Conservation (phyloP, 2,888 invertebrate species). For the Lypha dubia region DNA sequence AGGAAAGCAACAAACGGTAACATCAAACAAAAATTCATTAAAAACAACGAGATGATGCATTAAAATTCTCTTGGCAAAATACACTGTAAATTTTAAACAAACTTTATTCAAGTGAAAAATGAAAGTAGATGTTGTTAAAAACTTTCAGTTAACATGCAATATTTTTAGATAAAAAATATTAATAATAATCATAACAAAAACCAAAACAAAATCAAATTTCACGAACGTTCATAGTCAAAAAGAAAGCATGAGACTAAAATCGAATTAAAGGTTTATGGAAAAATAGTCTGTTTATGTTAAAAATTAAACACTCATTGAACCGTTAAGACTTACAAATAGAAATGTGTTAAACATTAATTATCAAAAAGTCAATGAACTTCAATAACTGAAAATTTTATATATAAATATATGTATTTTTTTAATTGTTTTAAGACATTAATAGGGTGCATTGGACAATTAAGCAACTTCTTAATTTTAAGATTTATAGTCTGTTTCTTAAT, state of each 20-base stretch:
- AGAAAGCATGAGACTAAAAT: constrained; percentile 20
- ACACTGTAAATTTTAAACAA: constrained; percentile 45
- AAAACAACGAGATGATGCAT: constrained; percentile 39
- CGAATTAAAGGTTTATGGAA: background rate
- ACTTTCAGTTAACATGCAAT: constrained; percentile 65
- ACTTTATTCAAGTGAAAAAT: constrained; percentile 66
- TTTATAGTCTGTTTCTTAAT: too few species aligned
- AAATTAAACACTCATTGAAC: constrained; percentile 30
- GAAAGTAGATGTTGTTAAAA: constrained; percentile 64
- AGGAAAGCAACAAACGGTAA: constrained; percentile 17
- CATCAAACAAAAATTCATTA: constrained; percentile 34
- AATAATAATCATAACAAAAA: background rate
- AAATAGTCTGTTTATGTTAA: constrained; percentile 17
- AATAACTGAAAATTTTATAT: background rate
- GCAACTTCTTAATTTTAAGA: too few species aligned
- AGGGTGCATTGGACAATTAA: too few species aligned
- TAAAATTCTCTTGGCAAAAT: constrained; percentile 54
- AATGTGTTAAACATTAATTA: constrained; percentile 4
- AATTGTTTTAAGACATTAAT: too few species aligned
- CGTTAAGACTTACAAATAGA: background rate
- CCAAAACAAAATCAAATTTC: constrained; percentile 27
- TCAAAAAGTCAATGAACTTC: constrained; percentile 47
- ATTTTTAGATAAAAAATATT: constrained; percentile 38
- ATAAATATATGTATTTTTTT: too few species aligned
- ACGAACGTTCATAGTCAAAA: constrained; percentile 28